These are phyloP conservation scores for Labrus mixtus DNA, from an alignment of 2,113 vertebrate species.

Conservation along the genomic window DNA sequence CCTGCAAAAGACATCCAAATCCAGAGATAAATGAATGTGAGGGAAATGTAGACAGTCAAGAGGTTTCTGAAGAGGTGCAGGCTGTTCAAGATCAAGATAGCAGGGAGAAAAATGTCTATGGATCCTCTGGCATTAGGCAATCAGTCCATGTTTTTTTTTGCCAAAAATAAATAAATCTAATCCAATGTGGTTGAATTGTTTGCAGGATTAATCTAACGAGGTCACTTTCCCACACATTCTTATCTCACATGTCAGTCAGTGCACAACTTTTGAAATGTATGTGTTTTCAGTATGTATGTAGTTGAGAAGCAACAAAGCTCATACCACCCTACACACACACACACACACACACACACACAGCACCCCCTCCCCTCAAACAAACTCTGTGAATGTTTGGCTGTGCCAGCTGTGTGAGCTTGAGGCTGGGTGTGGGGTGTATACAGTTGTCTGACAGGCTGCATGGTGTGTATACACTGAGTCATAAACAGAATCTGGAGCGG, in stretches of 20 bases:
- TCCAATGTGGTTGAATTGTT: conserved; percentile 24
- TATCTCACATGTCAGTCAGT: not conserved
- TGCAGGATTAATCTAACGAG: conserved; percentile 21
- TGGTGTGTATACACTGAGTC: conserved; percentile 73
- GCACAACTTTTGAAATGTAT: not conserved
- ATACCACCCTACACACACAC: not conserved
- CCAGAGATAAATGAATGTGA: conserved; percentile 22
- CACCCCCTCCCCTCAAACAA: conserved; percentile 30
- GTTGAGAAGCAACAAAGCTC: conserved; percentile 22
- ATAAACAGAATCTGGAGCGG: conserved; percentile 78
- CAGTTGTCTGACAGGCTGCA: conserved; percentile 68
- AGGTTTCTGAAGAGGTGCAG: conserved; percentile 10
- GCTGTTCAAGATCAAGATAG: conserved; percentile 14
- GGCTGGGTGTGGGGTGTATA: conserved; percentile 74
- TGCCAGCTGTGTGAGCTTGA: conserved; percentile 75
- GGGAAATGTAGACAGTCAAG: not conserved
- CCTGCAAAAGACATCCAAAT: conserved; percentile 1
- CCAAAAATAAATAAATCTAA: conserved; percentile 47
- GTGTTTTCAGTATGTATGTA: conserved; percentile 34
- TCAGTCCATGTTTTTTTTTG: conserved; percentile 36
- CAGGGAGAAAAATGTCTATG: conserved; percentile 26
- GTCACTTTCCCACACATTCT: conserved; percentile 4
- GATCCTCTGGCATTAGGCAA: conserved; percentile 49
- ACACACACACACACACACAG: not conserved
- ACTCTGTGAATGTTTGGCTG: conserved; percentile 73